phyloP scores from a whole-genome alignment of 1,140 invertebrate genomes.

The Drosophila melanogaster region DNA sequence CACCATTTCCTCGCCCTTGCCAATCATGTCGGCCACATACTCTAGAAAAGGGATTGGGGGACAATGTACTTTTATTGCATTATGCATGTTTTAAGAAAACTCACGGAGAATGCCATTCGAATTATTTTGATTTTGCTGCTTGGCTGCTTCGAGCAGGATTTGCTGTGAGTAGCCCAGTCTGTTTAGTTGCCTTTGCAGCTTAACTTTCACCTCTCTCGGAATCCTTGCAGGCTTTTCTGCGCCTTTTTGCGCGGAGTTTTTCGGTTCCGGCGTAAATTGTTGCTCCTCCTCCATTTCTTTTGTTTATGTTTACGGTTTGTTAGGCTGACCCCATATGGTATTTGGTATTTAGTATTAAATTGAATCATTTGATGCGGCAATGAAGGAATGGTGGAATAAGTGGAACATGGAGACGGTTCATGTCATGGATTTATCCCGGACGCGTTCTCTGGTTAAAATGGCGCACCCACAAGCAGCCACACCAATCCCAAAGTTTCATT shows the following conservation, averaged over 20 bases:
- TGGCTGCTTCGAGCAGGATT: slow-evolving; percentile 21
- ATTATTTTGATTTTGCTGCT: slow-evolving; percentile 1
- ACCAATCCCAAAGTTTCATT: background rate
- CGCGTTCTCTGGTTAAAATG: background rate
- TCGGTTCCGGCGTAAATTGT: slow-evolving; percentile 1
- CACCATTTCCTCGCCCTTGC: slow-evolving; percentile 23
- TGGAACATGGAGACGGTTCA: too few species aligned
- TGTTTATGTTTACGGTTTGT: background rate
- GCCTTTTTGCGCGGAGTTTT: background rate
- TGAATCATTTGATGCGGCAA: too few species aligned
- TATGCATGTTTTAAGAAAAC: background rate
- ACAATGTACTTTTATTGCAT: background rate
- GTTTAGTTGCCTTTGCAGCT: slow-evolving; percentile 25
- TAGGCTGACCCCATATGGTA: too few species aligned
- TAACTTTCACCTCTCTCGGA: slow-evolving; percentile 18
- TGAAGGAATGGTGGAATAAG: too few species aligned
- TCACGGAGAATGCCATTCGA: slow-evolving; percentile 28
- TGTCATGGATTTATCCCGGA: too few species aligned
- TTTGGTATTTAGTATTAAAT: background rate
- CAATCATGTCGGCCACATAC: slow-evolving; percentile 32
- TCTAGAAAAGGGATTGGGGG: slow-evolving; percentile 15
- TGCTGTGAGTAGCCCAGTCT: slow-evolving; percentile 38
- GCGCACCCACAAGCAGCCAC: background rate
- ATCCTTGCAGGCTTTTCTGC: background rate
- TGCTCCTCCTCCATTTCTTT: slow-evolving; percentile 7